Evolutionary conservation across 2,797 vertebrate species (phyloP), one percentile per base, ranked within the genome.

Genomic region (Epinephelus awoara): DNA sequence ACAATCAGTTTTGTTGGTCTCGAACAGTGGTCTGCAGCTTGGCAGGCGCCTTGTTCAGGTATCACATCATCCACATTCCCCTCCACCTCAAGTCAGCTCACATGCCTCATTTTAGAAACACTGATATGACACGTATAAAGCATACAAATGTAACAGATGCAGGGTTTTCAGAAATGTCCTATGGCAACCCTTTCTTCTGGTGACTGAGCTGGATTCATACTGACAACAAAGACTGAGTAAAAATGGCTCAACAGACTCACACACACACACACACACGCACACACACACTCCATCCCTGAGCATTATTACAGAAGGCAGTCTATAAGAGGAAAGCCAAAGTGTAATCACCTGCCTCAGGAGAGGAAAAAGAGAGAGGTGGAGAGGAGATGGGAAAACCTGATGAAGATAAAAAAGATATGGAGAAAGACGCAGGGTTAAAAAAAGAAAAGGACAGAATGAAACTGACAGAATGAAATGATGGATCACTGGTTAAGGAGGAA

Each of bases 311-410:
- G 72, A 3, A 51, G 42, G 49, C 29, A 65, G 46, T 17, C 27
- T 18, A 4, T 18, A 6, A 67, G 29, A 21, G 55, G 5, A 29
- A 23, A 71, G 23, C 23, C 49, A 44, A 1, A 63, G 40, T 21
- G 61, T 61, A 54, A 79, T 54, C 47, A 66, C 18, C 55, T 54
- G 61, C 59, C 34, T 78, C 46, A 13, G 59, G 75, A 66, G 44
- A 23, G 57, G 34, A 52, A 5, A 11, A 2, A 29, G 7, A 29
- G 40, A 29, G 23, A 44, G 47, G 17, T 2, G 46, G 29, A 21
- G 47, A 46, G 25, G 25, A 3, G 12, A 11, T 42, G 9, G 17
- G 7, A 17, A 38, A 40, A 40, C 19, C 19, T 17, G 40, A 61
- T 0, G n/a, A 34, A 47, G 56, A 51, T 44, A 1, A 54, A 38